phyloP scores from a whole-genome alignment of 35 echinoderm and acorn worm species.

The Eucidaris tribuloides region DNA sequence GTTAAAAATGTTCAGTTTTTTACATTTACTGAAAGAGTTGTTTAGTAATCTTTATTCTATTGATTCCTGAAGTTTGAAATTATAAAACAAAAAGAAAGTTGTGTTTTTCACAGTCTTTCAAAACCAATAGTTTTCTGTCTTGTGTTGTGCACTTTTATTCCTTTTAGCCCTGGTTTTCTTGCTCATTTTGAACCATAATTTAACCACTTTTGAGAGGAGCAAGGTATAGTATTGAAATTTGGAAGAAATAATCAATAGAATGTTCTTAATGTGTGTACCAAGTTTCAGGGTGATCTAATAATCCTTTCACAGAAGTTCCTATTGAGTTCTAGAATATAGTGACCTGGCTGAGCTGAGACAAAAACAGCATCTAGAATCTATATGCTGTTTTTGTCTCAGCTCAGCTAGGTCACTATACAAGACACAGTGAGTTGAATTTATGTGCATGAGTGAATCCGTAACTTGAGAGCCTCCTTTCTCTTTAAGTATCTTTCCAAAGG shows the following conservation, averaged over 20 bases:
- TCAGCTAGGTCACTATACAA: background rate
- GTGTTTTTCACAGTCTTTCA: background rate
- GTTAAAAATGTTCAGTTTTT: background rate
- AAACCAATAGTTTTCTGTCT: background rate
- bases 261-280: background rate
- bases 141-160: background rate
- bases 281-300: background rate
- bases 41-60: background rate
- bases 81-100: background rate
- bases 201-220: background rate
- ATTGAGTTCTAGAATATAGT: background rate
- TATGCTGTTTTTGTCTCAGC: background rate
- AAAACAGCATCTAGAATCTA: background rate
- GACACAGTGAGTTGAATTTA: background rate
- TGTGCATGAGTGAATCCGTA: background rate
- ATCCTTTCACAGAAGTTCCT: background rate
- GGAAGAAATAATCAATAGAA: background rate
- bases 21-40: background rate
- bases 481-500: background rate
- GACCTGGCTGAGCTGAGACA: background rate
- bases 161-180: background rate
- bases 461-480: background rate
- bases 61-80: background rate
- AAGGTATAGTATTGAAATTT: background rate
- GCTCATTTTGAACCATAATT: background rate